These are phyloP conservation scores for Boulengeromyrus knoepffleri DNA, from an alignment of 2,113 vertebrate species.

Conservation along the genomic window DNA sequence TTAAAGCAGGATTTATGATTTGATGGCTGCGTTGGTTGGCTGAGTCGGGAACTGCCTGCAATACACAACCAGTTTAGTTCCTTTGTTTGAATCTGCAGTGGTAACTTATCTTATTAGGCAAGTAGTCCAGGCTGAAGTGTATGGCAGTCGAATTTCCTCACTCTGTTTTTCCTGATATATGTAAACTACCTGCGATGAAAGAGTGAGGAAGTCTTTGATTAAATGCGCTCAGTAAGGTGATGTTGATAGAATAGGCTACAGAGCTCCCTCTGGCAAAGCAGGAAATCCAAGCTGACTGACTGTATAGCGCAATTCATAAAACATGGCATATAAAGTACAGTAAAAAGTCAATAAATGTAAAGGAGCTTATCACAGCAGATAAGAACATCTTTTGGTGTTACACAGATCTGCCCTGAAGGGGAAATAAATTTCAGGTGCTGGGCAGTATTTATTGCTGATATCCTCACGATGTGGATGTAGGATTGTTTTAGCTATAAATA, in stretches of 20 bases:
- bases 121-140: neutral
- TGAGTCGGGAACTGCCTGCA: neutral
- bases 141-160: neutral
- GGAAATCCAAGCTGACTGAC: slow-evolving; percentile 1
- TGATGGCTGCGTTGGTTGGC: neutral
- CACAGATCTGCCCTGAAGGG: slow-evolving; percentile 7
- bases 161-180: neutral
- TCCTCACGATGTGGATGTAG: neutral
- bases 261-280: neutral
- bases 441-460: neutral
- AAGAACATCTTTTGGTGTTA: neutral
- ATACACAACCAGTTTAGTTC: neutral
- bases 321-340: neutral
- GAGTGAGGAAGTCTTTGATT: neutral
- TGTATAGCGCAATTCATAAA: neutral
- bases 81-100: neutral
- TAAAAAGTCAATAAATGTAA: slow-evolving; percentile 21
- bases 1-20: neutral
- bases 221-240: neutral
- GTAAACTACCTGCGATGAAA: neutral
- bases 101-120: neutral
- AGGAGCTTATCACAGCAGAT: slow-evolving; percentile 12
- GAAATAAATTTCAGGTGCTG: slow-evolving; percentile 4
- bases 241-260: neutral
- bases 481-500: neutral